Conservation (phyloP, 92 coral and sea anemone genomes). For the Porites lobata region DNA sequence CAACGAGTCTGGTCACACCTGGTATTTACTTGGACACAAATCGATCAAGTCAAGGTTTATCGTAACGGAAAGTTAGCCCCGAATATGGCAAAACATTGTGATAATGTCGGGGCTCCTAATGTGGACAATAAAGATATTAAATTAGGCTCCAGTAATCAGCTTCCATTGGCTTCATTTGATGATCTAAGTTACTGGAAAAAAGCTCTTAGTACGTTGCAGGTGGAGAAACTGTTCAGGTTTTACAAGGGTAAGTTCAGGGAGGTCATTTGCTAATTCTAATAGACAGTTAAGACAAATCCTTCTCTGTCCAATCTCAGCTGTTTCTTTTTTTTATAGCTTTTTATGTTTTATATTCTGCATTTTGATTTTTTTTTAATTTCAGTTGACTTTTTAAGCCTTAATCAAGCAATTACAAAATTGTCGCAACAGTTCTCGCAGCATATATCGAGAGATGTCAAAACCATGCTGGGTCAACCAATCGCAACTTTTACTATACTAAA, state of each 20-base stretch:
- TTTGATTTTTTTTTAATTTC: too few relatives aligned
- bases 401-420: too few relatives aligned
- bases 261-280: too few relatives aligned
- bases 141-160: not conserved
- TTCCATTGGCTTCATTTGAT: slow-evolving; percentile 4
- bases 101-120: not conserved
- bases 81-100: not conserved
- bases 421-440: too few relatives aligned
- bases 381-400: too few relatives aligned
- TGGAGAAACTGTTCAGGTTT: slow-evolving; percentile 18
- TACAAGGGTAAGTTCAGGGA: slow-evolving; percentile 1
- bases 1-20: slow-evolving; percentile 26
- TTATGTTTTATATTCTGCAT: too few relatives aligned
- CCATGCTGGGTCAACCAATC: too few relatives aligned
- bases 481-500: too few relatives aligned
- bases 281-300: not conserved
- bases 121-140: not conserved
- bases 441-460: too few relatives aligned
- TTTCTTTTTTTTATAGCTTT: too few relatives aligned
- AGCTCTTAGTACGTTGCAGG: not conserved
- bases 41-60: not conserved
- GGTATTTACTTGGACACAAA: not conserved
- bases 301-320: not conserved
- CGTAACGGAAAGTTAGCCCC: not conserved
- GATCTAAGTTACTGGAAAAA: slow-evolving; percentile 2